phyloP scores from a whole-genome alignment of 2,888 invertebrate genomes.

The Ophion obscuratus region DNA sequence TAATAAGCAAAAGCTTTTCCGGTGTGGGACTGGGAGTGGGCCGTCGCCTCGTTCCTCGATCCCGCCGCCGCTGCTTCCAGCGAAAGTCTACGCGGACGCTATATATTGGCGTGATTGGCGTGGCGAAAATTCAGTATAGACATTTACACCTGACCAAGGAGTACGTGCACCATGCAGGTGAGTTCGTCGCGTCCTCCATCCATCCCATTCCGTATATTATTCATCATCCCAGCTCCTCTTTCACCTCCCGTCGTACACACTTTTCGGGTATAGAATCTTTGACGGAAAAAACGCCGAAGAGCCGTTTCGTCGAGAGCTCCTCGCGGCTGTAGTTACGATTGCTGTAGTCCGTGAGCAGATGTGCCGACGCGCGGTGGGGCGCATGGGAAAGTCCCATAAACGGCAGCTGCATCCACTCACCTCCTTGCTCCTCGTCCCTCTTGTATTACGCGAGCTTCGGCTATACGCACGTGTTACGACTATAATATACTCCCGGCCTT shows the following conservation, averaged over 20 bases:
- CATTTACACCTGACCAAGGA: constrained; percentile 75
- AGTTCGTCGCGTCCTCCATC: constrained; percentile 70
- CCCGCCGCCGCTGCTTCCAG: constrained; percentile 66
- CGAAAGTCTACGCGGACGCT: constrained; percentile 80
- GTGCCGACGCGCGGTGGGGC: neutral
- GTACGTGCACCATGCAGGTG: constrained; percentile 80
- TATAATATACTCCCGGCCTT: no score
- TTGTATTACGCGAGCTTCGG: constrained; percentile 47
- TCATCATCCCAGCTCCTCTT: no score
- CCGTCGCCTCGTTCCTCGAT: constrained; percentile 49
- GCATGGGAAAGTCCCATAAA: constrained; percentile 54
- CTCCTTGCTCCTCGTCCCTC: constrained; percentile 53
- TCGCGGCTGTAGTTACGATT: no score
- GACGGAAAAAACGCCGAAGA: no score
- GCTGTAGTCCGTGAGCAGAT: no score
- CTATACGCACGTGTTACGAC: neutral
- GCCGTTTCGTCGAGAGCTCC: no score
- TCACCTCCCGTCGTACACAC: no score
- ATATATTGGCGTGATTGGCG: constrained; percentile 82
- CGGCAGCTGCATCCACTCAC: constrained; percentile 37
- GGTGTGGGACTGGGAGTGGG: constrained; percentile 63
- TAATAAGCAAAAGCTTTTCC: constrained; percentile 62
- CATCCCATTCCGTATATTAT: constrained; percentile 11
- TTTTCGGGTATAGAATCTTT: no score
- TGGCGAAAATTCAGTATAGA: constrained; percentile 79